Conservation (phyloP, 1,140 invertebrate genomes). For the Drosophila teissieri region DNA sequence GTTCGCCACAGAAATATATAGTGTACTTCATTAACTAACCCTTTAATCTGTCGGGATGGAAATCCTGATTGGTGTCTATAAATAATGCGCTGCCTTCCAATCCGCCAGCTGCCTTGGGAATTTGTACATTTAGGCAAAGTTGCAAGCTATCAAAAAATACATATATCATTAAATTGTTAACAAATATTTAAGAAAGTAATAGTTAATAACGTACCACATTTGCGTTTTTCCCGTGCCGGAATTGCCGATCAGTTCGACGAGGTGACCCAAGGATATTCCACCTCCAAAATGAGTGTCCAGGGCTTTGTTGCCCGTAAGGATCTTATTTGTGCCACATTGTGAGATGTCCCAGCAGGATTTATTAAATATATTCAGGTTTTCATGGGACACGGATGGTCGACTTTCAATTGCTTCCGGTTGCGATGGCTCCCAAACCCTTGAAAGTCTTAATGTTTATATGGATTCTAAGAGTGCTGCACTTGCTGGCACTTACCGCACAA, state of each 20-base stretch:
- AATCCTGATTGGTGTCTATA: slow-evolving; percentile 49
- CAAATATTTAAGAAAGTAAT: too few relatives aligned
- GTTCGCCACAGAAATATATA: background rate
- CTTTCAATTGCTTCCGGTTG: background rate
- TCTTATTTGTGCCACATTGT: slow-evolving; percentile 18
- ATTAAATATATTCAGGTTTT: slow-evolving; percentile 19
- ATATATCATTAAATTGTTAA: too few relatives aligned
- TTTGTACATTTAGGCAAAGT: slow-evolving; percentile 57
- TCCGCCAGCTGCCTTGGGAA: slow-evolving; percentile 23
- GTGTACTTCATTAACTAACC: slow-evolving; percentile 16
- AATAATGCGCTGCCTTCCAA: slow-evolving; percentile 50
- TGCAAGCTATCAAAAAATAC: slow-evolving; percentile 18
- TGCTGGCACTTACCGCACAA: background rate
- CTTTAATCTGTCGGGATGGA: slow-evolving; percentile 43
- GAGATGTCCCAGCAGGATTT: slow-evolving; percentile 29
- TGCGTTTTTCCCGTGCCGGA: slow-evolving; percentile 56
- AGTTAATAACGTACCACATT: slow-evolving; percentile 29
- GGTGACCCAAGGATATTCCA: slow-evolving; percentile 44
- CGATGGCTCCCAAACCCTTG: background rate
- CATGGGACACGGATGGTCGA: too few relatives aligned
- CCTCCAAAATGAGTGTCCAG: slow-evolving; percentile 45
- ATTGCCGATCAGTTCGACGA: slow-evolving; percentile 54
- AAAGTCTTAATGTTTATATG: background rate
- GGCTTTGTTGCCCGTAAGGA: slow-evolving; percentile 24
- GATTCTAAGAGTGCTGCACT: background rate